Evolutionary conservation across 2,888 invertebrate genomes (phyloP).

Genomic region (Lamproptera curius): DNA sequence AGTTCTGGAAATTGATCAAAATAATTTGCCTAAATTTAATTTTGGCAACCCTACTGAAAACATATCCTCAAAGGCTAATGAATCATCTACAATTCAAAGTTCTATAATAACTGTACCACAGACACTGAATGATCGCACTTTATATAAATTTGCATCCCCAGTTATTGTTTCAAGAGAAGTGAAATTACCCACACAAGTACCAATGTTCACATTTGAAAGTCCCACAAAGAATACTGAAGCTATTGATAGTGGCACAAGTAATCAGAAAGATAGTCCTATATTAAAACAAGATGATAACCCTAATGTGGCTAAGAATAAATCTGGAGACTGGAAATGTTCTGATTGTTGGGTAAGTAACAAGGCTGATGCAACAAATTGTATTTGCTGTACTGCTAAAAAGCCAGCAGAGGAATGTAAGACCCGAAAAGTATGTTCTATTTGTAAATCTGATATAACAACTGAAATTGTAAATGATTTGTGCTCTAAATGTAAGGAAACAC

Average conservation of each 20-base stretch:
- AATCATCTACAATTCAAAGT: too few species aligned
- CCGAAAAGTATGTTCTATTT: constrained; percentile 35
- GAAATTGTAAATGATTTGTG: constrained; percentile 36
- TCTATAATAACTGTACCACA: too few species aligned
- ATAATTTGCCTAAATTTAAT: constrained; percentile 54
- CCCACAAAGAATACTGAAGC: constrained; percentile 33
- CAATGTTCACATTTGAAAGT: constrained; percentile 45
- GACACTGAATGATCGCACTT: constrained; percentile 29
- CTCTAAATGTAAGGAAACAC: constrained; percentile 36
- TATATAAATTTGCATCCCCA: constrained; percentile 50
- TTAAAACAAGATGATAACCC: background rate
- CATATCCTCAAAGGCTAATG: too few species aligned
- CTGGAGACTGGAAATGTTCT: constrained; percentile 42
- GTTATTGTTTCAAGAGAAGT: constrained; percentile 38
- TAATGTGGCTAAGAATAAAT: constrained; percentile 13
- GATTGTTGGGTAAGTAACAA: constrained; percentile 50
- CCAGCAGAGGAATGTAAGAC: constrained; percentile 22
- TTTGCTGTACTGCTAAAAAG: constrained; percentile 43
- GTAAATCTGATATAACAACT: constrained; percentile 36
- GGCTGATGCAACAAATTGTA: constrained; percentile 40
- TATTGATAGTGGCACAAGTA: constrained; percentile 29
- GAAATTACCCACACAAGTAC: constrained; percentile 24
- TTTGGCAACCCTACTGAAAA: constrained; percentile 28
- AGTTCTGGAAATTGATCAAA: constrained; percentile 47
- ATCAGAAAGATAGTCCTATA: constrained; percentile 3